Evolutionary conservation across 2,888 invertebrate genomes (phyloP), one percentile per base, ranked within the genome.

Genomic region (Lasioglossum lativentre): DNA sequence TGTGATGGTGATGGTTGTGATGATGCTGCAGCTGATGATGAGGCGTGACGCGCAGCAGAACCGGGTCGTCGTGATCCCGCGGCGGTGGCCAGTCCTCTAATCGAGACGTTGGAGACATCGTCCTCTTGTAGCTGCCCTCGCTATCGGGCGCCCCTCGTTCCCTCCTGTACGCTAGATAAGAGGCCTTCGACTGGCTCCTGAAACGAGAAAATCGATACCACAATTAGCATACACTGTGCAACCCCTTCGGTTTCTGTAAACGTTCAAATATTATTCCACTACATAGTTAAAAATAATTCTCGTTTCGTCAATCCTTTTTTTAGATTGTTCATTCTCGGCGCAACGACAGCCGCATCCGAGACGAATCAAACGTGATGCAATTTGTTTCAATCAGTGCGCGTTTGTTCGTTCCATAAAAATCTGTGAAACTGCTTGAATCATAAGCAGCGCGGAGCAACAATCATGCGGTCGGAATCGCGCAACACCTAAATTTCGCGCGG

Each of bases 131-230:
- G 93, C 97, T 97, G 87, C 97, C 97, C 94, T 97, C 97, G 85
- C 97, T 96, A 94, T 97, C 97, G 82, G 96, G 95, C 12, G 96
- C 96, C 89, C 97, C 97, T 86, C 97, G 96, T 93, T 97, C 97
- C 80, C 97, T 96, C 66, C 97, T 96, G 87, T 96, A 96, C n/a
- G 97, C 97, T 95, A 97, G 95, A 94, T 97, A 97, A 82, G 97
- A 97, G 89, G 97, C 97, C 95, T 97, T 97, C 78, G 97, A 97
- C 93, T 97, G 97, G 93, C 97, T 97, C 96, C 97, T 97, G 96
- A 30, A 96, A 92, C 84, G 76, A 78, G 83, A 74, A 82, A 85
- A 80, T 77, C 30, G 12, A 70, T 16, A 66, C 23, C 8, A 19
- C 19, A 66, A 66, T 66, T 66, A 66, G 34, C 59, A 27, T 14